These are phyloP conservation scores for Musca vetustissima DNA, from an alignment of 1,140 invertebrate genomes.

Conservation along the genomic window DNA sequence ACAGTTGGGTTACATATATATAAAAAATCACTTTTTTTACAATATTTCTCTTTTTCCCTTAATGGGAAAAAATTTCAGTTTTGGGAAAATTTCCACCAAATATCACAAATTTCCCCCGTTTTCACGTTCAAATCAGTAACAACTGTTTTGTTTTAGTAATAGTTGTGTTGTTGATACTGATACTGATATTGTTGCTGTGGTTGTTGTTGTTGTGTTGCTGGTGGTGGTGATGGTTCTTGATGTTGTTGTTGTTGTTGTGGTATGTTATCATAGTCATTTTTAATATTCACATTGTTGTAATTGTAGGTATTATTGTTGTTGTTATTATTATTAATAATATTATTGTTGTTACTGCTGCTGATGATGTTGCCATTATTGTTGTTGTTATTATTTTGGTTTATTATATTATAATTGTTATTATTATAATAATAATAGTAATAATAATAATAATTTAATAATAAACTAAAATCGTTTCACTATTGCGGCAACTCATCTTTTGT, in stretches of 20 bases:
- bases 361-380: too few relatives aligned
- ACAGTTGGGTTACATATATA: too few relatives aligned
- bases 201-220: conserved; percentile 6
- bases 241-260: conserved; percentile 33
- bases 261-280: too few relatives aligned
- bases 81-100: too few relatives aligned
- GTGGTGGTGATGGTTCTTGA: too few relatives aligned
- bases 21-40: too few relatives aligned
- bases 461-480: conserved; percentile 59
- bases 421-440: conserved; percentile 54
- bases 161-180: conserved; percentile 18
- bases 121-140: too few relatives aligned
- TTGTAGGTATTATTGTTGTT: conserved; percentile 27
- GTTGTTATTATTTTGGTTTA: conserved; percentile 21
- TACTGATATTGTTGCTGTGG: conserved; percentile 18
- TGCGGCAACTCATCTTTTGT: conserved; percentile 77
- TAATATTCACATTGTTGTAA: background rate
- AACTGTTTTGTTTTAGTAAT: too few relatives aligned
- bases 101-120: too few relatives aligned
- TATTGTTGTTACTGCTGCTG: too few relatives aligned
- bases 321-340: conserved; percentile 33
- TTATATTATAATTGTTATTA: conserved; percentile 27
- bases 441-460: conserved; percentile 56
- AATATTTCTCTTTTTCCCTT: too few relatives aligned
- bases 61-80: too few relatives aligned